Evolutionary conservation across 2,888 invertebrate genomes (phyloP), one percentile per base, ranked within the genome.

Genomic region (Orthosia incerta): DNA sequence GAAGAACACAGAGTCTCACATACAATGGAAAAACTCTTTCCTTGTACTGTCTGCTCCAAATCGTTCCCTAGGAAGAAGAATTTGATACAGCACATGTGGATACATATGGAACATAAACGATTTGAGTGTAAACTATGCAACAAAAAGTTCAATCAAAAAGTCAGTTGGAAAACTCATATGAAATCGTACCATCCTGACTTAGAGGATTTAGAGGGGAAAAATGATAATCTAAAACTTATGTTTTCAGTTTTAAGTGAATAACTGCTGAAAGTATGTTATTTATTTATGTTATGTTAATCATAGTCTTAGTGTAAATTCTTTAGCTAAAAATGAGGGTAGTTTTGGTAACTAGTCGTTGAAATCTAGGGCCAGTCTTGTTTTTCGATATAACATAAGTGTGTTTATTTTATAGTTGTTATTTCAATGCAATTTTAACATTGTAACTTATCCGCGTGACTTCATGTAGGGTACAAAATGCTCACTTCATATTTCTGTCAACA

Each of bases 1-100:
- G 92, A 94, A 31, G 94, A 96, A 16, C 97, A 97, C 76, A 93
- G 93, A 67, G 95, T 96, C 7, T 95, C 95, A 1, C 97, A 97
- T 80, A 97, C 97, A 7, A 95, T 95, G 80, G 97, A 97, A 73
- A 97, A 96, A 68, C 88, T 94, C 1, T 96, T 94, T 57, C 92
- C 94, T 0, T 97, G 97, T 82, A 93, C 95, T 0, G 93, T 96
- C 0, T 97, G 97, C 76, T 88, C 93, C 0, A 96, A 96, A 84
- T 89, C 92, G 2, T 96, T 95, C 79, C 91, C 95, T 2, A 89
- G 94, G 13, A 94, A 94, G 83, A 95, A 95, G 86, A 94, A 94
- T 84, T 86, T 96, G 46, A 87, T 86, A 0, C 95, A 95, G 74
- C 96, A 96, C 76, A 93, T 95, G 93, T 95, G 95, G 94, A 94